A percentile compares a stretch with the other conserved stretches of the same genome.
Conservation (phyloP, 2,113 vertebrate species). For the Narcine bancroftii region DNA sequence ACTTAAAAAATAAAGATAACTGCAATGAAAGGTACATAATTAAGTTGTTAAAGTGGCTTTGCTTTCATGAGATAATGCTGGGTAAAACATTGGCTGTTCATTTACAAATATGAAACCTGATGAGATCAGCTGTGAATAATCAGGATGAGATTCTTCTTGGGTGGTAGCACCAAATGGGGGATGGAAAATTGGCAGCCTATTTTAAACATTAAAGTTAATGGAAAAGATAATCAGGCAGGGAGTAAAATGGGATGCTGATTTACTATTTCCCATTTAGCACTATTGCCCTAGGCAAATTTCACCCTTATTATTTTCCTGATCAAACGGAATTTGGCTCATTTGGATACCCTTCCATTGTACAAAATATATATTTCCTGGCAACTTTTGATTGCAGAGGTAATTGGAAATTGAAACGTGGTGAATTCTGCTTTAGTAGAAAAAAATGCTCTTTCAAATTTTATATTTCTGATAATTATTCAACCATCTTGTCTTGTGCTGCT, state of each 20-base stretch:
- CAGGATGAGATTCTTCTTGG: not conserved
- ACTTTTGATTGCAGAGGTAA: not conserved
- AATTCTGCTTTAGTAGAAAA: not conserved
- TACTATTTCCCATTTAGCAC: not conserved
- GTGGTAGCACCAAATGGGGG: not conserved
- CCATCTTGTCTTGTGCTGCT: not conserved
- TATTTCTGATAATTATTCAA: not conserved
- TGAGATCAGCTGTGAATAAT: not conserved
- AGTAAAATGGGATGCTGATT: not conserved
- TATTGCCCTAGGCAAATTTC: not conserved
- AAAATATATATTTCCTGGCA: not conserved
- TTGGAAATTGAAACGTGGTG: not conserved
- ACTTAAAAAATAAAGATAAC: not conserved
- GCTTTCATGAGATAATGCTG: not conserved
- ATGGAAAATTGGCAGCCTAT: not conserved
- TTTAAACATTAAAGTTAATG: slow-evolving; percentile 2
- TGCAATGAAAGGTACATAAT: not conserved
- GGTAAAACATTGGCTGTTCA: not conserved
- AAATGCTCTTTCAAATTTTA: not conserved
- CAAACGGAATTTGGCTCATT: not conserved
- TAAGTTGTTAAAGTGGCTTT: not conserved
- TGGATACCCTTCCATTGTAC: not conserved
- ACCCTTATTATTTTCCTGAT: not conserved
- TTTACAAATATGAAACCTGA: not conserved
- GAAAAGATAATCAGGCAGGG: not conserved